phyloP scores from a whole-genome alignment of 2,888 invertebrate genomes.

The Branchinecta sandiegonensis region DNA sequence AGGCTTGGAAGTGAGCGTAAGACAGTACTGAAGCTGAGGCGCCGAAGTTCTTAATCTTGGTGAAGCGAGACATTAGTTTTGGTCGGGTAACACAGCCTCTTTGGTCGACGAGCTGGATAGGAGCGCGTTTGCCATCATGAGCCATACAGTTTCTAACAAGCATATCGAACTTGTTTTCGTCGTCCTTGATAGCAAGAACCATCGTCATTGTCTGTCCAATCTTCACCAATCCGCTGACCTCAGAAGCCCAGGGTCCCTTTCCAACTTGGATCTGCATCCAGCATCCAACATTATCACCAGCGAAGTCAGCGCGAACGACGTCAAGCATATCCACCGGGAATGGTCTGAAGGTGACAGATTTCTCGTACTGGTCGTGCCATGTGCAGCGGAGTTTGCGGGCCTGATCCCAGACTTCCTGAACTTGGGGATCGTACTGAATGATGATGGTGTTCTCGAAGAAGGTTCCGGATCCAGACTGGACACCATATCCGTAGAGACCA shows the following conservation, averaged over 20 bases:
- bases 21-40: slow-evolving; percentile 80
- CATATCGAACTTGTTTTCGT: slow-evolving; percentile 91
- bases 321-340: slow-evolving; percentile 92
- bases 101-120: slow-evolving; percentile 82
- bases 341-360: slow-evolving; percentile 81
- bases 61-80: slow-evolving; percentile 82
- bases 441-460: slow-evolving; percentile 89
- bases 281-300: slow-evolving; percentile 87
- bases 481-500: slow-evolving; percentile 66
- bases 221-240: slow-evolving; percentile 82
- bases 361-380: slow-evolving; percentile 91
- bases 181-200: slow-evolving; percentile 87
- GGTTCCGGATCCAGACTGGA: slow-evolving; percentile 66
- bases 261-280: slow-evolving; percentile 97
- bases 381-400: slow-evolving; percentile 80
- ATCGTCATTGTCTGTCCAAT: slow-evolving; percentile 94
- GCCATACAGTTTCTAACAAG: slow-evolving; percentile 84
- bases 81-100: slow-evolving; percentile 81
- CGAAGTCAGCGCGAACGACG: slow-evolving; percentile 84
- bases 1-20: slow-evolving; percentile 85
- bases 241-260: slow-evolving; percentile 88
- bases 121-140: slow-evolving; percentile 82
- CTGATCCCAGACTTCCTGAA: slow-evolving; percentile 91
- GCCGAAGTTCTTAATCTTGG: slow-evolving; percentile 88
- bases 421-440: slow-evolving; percentile 80